Percentiles rank a stretch among this genome's conserved stretches.
Conservation (phyloP, 2,113 vertebrate species). For the Pituophis catenifer region DNA sequence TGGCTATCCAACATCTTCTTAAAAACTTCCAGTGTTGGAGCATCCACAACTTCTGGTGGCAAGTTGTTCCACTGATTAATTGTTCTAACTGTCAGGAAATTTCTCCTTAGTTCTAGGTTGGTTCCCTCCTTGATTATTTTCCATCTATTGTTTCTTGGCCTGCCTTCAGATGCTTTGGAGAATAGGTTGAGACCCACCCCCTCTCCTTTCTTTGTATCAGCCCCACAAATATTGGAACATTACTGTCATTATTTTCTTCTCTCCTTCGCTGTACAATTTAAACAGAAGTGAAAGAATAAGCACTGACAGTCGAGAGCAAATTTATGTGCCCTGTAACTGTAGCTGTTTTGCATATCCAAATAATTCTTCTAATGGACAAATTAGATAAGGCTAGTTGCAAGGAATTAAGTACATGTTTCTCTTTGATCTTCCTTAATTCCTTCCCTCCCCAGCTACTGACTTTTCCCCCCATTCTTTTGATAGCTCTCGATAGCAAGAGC, state of each 20-base stretch:
- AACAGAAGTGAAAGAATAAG: background rate
- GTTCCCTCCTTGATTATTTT: background rate
- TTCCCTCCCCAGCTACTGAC: background rate
- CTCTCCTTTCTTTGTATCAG: background rate
- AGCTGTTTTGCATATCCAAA: slow-evolving; percentile 2
- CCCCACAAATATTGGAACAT: background rate
- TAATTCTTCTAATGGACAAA: slow-evolving; percentile 14
- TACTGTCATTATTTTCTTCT: background rate
- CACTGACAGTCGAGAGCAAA: background rate
- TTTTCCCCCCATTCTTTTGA: rapidly evolving
- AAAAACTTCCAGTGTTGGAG: background rate
- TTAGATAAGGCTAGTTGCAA: slow-evolving; percentile 21
- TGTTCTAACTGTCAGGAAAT: background rate
- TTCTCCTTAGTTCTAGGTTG: background rate
- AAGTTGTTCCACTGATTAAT: background rate
- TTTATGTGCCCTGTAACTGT: background rate
- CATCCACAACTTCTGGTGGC: background rate
- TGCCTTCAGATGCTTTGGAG: background rate
- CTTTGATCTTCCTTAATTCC: slow-evolving; percentile 4
- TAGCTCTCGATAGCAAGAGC: background rate
- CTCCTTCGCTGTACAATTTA: background rate
- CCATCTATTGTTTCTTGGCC: background rate
- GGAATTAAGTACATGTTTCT: background rate
- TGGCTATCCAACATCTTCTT: background rate
- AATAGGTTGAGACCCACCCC: background rate